phyloP scores from a whole-genome alignment of 2,888 invertebrate genomes.

The Lycaena phlaeas region DNA sequence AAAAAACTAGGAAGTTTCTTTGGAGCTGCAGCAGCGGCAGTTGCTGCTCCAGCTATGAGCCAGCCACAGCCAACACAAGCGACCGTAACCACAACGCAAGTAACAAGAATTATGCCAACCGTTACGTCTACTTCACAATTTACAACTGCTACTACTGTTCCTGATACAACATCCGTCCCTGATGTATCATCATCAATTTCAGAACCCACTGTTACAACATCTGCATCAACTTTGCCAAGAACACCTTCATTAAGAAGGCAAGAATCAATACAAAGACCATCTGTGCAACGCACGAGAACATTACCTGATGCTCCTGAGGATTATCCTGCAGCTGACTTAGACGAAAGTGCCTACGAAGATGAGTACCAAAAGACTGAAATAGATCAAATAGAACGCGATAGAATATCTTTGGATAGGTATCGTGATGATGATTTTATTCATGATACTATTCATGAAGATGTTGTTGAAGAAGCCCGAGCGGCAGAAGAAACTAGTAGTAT shows the following conservation, averaged over 20 bases:
- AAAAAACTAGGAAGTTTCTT: constrained; percentile 65
- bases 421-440: constrained; percentile 52
- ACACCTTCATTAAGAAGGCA: constrained; percentile 61
- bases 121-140: constrained; percentile 29
- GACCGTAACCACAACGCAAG: constrained; percentile 10
- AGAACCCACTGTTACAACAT: constrained; percentile 44
- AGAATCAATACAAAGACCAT: constrained; percentile 65
- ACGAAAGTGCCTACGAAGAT: constrained; percentile 71
- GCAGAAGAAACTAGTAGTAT: constrained; percentile 42
- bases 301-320: constrained; percentile 66
- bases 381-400: constrained; percentile 58
- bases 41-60: constrained; percentile 40
- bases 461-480: constrained; percentile 46
- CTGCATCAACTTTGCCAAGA: constrained; percentile 49
- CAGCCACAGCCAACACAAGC: constrained; percentile 27
- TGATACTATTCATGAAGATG: constrained; percentile 49
- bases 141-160: constrained; percentile 40
- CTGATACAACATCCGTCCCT: constrained; percentile 54
- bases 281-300: constrained; percentile 60
- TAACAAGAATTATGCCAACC: constrained; percentile 9
- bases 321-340: constrained; percentile 50
- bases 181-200: constrained; percentile 48
- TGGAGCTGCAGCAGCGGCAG: constrained; percentile 64
- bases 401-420: constrained; percentile 59
- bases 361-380: constrained; percentile 69